Evolutionary conservation across 2,797 vertebrate species (phyloP), one percentile per base, ranked within the genome.

Genomic region (Lithobates sylvaticus): DNA sequence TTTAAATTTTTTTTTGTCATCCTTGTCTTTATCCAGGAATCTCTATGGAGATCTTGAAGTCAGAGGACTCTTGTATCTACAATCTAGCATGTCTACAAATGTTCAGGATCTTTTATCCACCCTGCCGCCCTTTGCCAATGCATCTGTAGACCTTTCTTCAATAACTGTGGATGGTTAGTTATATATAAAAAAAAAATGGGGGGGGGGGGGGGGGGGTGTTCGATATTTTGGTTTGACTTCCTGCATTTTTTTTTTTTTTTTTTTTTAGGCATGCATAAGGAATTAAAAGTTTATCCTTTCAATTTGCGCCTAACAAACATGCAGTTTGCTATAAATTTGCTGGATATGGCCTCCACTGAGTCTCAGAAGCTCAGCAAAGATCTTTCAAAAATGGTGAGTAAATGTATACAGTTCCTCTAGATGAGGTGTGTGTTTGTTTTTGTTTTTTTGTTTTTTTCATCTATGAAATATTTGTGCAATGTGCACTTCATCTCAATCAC

Each of bases 121-220:
- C 1, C 29, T 93, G 78, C 67, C 7, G 0, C 0, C 42, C 0
- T 90, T 92, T 0, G 26, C 65, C 0, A 65, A 7, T 16, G 44
- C n/a, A 65, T 86, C 82, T 0, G 47, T 86, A 77, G 90, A 90
- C 39, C 76, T 92, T 78, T 82, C 21, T 0, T 90, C 89, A 0
- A 80, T 92, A 8, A 76, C 0, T 0, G 84, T 91, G 81, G 83
- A 89, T 78, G 91, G 89, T 92, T n/a, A 90, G 91, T n/a, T n/a
- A n/a, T n/a, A n/a, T 32, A 32, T 0, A 32, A 32, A 32, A 32
- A 32, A 32, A 32, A 32, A n/a, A n/a, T n/a, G n/a, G n/a, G n/a
- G n/a, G n/a, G n/a, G n/a, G n/a, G n/a, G n/a, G n/a, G n/a, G n/a
- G n/a, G n/a, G n/a, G n/a, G n/a, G n/a, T n/a, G n/a, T n/a, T n/a